These are phyloP conservation scores for Geophilus truncorum DNA, from an alignment of 2,888 invertebrate genomes.

Conservation along the genomic window DNA sequence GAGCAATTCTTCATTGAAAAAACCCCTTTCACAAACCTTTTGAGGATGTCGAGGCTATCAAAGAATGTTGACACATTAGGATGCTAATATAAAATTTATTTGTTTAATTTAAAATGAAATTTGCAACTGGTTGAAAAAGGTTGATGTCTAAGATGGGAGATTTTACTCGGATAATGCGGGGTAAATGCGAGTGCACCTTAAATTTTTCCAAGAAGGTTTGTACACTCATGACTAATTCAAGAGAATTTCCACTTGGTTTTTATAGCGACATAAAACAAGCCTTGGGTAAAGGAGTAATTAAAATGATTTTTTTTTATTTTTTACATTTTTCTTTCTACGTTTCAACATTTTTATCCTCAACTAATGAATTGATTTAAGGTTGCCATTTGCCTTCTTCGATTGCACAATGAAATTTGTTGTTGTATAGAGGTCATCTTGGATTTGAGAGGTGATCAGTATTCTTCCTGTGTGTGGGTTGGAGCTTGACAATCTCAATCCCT, in stretches of 20 bases:
- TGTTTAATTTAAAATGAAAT: not conserved
- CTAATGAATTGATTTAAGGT: not conserved
- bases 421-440: not conserved
- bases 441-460: slow-evolving; percentile 15
- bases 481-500: not conserved
- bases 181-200: not conserved
- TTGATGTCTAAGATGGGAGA: too few species aligned
- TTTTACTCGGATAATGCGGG: not conserved
- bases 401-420: not conserved
- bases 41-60: too few species aligned
- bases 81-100: too few species aligned
- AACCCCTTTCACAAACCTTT: too few species aligned
- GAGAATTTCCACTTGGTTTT: slow-evolving; percentile 8
- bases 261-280: slow-evolving; percentile 1
- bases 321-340: not conserved
- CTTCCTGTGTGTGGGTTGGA: not conserved
- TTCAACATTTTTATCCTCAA: not conserved
- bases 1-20: too few species aligned
- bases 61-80: too few species aligned
- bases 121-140: too few species aligned
- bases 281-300: not conserved
- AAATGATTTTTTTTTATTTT: not conserved
- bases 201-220: not conserved
- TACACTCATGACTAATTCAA: slow-evolving; percentile 20
- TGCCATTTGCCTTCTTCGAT: too few species aligned